Evolutionary conservation across 64 coral and sea anemone genomes (phyloP).

Genomic region (Montipora foliosa): DNA sequence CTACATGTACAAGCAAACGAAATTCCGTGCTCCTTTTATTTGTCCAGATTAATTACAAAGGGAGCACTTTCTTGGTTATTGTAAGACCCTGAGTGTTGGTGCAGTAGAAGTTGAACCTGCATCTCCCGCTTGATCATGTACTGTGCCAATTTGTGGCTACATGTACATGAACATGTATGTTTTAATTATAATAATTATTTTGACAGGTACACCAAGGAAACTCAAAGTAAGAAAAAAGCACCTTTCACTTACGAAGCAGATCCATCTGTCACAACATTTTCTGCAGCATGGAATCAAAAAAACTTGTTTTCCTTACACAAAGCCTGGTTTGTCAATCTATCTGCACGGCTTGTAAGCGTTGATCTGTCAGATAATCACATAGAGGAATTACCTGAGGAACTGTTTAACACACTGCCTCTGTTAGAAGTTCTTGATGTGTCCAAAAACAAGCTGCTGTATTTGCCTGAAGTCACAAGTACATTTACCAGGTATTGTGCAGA

Average conservation of each 20-base stretch:
- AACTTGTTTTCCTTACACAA: conserved; percentile 83
- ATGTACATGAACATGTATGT: neutral
- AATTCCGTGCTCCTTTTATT: too few species aligned
- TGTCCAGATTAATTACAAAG: too few species aligned
- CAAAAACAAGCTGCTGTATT: conserved; percentile 71
- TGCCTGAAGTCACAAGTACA: conserved; percentile 84
- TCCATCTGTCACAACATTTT: conserved; percentile 73
- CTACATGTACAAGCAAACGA: too few species aligned
- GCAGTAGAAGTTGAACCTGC: too few species aligned
- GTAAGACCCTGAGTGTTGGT: too few species aligned
- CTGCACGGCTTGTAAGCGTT: conserved; percentile 71
- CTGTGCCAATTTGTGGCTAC: too few species aligned
- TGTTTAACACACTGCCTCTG: conserved; percentile 84
- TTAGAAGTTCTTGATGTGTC: conserved; percentile 91
- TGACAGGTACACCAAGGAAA: conserved; percentile 81
- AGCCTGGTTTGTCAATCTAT: conserved; percentile 91
- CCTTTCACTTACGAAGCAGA: conserved; percentile 79
- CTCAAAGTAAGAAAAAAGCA: conserved; percentile 65
- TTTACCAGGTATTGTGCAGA: conserved; percentile 62
- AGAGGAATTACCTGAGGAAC: conserved; percentile 82
- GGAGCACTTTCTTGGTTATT: too few species aligned
- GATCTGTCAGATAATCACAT: conserved; percentile 86
- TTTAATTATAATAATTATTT: neutral
- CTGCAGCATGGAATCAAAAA: conserved; percentile 79
- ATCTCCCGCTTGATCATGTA: too few species aligned